Base-by-base conservation (phyloP, 2,113 vertebrate species). In the Ceuthmochares aereus region DNA sequence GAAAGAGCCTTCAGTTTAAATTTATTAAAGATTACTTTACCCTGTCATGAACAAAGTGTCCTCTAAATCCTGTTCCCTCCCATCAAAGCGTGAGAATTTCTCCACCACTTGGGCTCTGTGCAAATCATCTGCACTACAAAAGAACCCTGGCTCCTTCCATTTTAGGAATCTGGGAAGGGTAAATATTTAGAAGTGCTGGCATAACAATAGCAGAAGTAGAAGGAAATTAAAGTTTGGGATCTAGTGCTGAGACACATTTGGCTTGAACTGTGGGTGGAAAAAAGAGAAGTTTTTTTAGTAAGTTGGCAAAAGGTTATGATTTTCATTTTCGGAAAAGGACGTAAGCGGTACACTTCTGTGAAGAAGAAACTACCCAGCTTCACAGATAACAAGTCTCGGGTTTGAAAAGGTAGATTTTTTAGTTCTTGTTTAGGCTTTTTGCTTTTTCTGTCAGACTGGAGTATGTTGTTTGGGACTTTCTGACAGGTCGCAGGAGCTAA, bases 81-180 rank as follows among this genome's bases (percentile, higher is more conserved):
- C 93, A 47, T 96, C 96, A 98, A 96, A 89, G 97, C 93, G 64
- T 98, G 72, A 97, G 97, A 97, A 98, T 98, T 98, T 98, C 97
- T 97, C 76, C 84, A 37, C 72, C 91, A 21, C 85, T 95, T 94
- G 82, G 93, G 80, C 45, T 75, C 76, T 97, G 51, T 95, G 85
- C 77, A 96, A 94, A 81, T 97, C 90, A 95, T 97, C 98, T 96
- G 89, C 94, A 95, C 97, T 96, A 98, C 98, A 98, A 98, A 98
- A 98, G 97, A 87, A 79, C 90, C 73, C 78, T 1, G 54, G 84
- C 94, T 97, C 97, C 97, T 97, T 98, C 98, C 96, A 97, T 98
- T 97, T 97, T 97, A 94, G 97, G 97, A 97, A 98, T 98, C 98
- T 99, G 98, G 98, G 98, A 99, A 99, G 98, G 98, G 98, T 98